Base-by-base conservation (phyloP, 2,888 invertebrate species). In the Bruchidius siliquastri region DNA sequence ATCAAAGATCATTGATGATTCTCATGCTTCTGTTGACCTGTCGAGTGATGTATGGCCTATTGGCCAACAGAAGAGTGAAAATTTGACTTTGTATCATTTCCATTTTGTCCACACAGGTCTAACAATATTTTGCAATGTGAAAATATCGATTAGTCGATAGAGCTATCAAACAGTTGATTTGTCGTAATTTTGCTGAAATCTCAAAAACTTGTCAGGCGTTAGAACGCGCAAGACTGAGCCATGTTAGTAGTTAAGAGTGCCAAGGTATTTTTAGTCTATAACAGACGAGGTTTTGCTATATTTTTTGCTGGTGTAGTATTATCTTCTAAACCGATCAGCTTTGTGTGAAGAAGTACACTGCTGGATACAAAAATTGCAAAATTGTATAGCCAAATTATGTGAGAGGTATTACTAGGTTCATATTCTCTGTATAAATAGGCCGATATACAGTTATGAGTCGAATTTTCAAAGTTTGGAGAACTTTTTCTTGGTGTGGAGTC, bases 261-360 rank as follows among this genome's bases (percentile, higher is more conserved):
- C 83, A 83, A 83, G 81, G 81, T 82, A 82, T 83, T 81, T 85
- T 84, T 85, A 85, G 85, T 85, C 84, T 82, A 82, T 81, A 82
- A 22, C 20, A 49, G 21, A 49, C 49, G 22, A 32, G 21, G 67
- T 71, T 75, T 77, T 77, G 30, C 30, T 71, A 71, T 78, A 76
- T 68, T 78, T 78, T 75, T 30, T 30, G 49, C 6, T 49, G 49
- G 18, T 49, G 13, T 49, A 18, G 26, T 8, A 8, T 26, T 26
- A 4, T 8, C 2, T 4, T 26, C 26, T 4, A 8, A 26, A 13
- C 49, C 18, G 6, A 49, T 13, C 49, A 49, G 49, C 49, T 49
- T 49, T 49, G 49, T 13, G 18, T 49, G 49, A 49, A 30, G 30
- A 30, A 13, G 49, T 49, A 18, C 18, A 49, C 18, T 49, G 13